Conservation (phyloP, 1,140 invertebrate genomes). For the Halyomorpha halys region DNA sequence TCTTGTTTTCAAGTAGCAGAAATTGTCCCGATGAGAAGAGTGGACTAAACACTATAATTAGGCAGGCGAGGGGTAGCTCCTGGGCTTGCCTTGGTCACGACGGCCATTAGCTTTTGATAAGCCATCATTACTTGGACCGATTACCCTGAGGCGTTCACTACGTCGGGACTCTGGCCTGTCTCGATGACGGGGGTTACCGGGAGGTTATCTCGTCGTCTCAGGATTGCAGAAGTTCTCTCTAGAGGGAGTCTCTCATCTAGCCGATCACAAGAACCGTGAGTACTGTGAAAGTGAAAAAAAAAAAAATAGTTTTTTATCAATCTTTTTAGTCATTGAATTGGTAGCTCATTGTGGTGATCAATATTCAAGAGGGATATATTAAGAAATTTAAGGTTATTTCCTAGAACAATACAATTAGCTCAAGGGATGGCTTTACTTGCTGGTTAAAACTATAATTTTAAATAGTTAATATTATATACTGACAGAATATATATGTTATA, state of each 20-base stretch:
- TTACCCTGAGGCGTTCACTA: slow-evolving; percentile 23
- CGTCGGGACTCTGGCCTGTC: not conserved
- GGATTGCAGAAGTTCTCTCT: not conserved
- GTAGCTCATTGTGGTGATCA: too few species aligned
- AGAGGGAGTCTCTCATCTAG: not conserved
- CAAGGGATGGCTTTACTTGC: too few species aligned
- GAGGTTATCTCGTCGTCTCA: not conserved
- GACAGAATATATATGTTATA: too few species aligned
- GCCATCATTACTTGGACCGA: slow-evolving; percentile 27
- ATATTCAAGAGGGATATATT: too few species aligned
- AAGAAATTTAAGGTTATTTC: too few species aligned
- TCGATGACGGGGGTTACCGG: not conserved
- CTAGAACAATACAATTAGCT: too few species aligned
- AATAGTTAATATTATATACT: too few species aligned
- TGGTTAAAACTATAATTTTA: too few species aligned
- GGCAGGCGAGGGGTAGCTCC: slow-evolving; percentile 22
- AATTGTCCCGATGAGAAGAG: slow-evolving; percentile 26
- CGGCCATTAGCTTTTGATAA: slow-evolving; percentile 28
- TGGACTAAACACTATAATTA: slow-evolving; percentile 27
- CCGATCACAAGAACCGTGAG: not conserved
- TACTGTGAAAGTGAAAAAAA: too few species aligned
- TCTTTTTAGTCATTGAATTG: too few species aligned
- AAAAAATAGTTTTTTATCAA: too few species aligned
- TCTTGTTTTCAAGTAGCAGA: slow-evolving; percentile 28
- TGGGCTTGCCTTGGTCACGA: slow-evolving; percentile 27